Percentiles rank a stretch among this genome's conserved stretches.
Evolutionary conservation across 2,797 vertebrate genomes (phyloP).

Genomic region (Otolemur crassicaudatus): DNA sequence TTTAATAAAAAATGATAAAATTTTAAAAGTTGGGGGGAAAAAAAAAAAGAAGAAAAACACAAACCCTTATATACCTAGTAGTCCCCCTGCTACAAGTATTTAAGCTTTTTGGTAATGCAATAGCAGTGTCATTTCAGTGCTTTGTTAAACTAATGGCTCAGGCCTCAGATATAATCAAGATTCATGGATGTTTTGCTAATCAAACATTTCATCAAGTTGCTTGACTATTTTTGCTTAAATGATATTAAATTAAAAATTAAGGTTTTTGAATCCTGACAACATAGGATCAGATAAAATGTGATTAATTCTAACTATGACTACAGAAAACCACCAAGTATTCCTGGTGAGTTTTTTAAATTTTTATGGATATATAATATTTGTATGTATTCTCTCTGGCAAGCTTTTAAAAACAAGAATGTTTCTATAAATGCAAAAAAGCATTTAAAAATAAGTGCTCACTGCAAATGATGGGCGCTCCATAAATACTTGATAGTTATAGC

Average conservation of each 20-base stretch:
- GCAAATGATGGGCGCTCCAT: background rate
- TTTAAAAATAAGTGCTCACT: conserved; percentile 41
- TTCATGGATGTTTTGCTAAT: conserved; percentile 49
- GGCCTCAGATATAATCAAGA: conserved; percentile 38
- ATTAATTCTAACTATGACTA: conserved; percentile 56
- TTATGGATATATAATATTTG: background rate
- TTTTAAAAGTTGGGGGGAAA: background rate
- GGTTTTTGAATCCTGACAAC: conserved; percentile 60
- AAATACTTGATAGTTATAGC: conserved; percentile 61
- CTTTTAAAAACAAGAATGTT: conserved; percentile 42
- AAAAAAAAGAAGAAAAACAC: background rate
- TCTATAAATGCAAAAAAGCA: conserved; percentile 50
- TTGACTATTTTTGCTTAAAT: conserved; percentile 44
- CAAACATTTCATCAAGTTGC: conserved; percentile 46
- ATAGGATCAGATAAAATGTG: conserved; percentile 49
- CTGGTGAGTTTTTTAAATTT: background rate
- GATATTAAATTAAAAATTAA: conserved; percentile 51
- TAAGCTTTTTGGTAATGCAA: conserved; percentile 27
- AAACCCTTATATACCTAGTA: background rate
- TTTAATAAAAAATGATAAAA: conserved; percentile 30
- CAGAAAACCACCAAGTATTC: conserved; percentile 23
- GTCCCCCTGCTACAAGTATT: background rate
- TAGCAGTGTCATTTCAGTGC: background rate
- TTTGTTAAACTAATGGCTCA: conserved; percentile 53
- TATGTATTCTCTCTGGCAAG: background rate